Base-by-base conservation (phyloP, 2,113 vertebrate genomes). In the Cyphomyrus discorhynchus region DNA sequence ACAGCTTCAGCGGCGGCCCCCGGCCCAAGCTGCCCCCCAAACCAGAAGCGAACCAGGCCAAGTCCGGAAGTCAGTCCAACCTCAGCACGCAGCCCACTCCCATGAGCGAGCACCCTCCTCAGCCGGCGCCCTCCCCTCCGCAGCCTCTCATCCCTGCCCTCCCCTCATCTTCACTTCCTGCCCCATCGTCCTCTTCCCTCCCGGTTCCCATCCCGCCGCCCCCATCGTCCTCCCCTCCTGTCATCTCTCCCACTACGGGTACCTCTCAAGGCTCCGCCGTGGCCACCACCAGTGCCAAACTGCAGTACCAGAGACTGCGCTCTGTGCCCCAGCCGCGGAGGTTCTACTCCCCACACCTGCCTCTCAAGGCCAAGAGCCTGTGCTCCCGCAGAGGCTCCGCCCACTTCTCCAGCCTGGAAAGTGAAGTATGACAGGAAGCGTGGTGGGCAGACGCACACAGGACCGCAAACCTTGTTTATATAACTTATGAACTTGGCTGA, bases 391-490 rank as follows among this genome's bases (percentile, higher is more conserved):
- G 97, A 92, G 97, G 97, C 91, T 98, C 97, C 7, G 97, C 97
- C 91, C 97, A 98, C 95, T 98, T 98, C 95, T 98, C 97, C 94
- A 98, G 97, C 94, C 95, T 98, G 91, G 97, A 98, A 94, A 98
- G 97, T 19, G 97, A 98, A 94, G 97, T 98, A 98, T 98, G 97
- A 98, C 96, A 96, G 96, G 95, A 95, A 95, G 94, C 93, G 90
- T 94, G 53, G 91, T 94, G 95, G 95, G 95, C 94, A 95, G 94
- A 93, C 94, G 90, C 53, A 70, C 77, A 66, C 52, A 42, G 45
- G 58, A 85, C 90, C 50, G 87, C 77, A 56, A 31, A 91, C 95
- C 95, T 53, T 93, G 95, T 96, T 90, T 95, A 90, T 3, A 94
- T 96, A 92, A 95, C 91, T 91, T 95, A 95, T 49, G 95, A 94